phyloP scores from a whole-genome alignment of 2,797 vertebrate species.

The Anabacerthia variegaticeps region DNA sequence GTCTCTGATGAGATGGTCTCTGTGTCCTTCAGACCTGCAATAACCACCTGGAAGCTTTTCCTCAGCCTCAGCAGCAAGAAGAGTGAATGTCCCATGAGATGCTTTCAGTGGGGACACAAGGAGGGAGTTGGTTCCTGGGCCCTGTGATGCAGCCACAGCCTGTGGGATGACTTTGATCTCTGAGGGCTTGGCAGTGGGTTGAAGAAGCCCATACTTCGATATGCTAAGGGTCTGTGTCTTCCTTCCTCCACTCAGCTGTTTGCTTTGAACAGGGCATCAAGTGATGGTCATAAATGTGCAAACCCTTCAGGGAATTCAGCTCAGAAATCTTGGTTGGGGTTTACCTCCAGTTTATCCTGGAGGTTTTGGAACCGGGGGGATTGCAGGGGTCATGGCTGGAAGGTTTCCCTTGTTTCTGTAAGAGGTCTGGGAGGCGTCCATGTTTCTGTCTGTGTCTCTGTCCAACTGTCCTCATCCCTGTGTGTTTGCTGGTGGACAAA shows the following conservation, averaged over 20 bases:
- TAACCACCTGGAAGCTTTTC: neutral
- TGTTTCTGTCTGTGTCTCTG: neutral
- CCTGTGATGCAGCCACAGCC: neutral
- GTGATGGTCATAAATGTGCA: neutral
- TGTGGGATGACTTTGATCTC: neutral
- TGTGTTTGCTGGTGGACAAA: rapidly evolving
- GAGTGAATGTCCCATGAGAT: neutral
- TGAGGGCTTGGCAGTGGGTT: neutral
- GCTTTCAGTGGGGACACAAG: neutral
- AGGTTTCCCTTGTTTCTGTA: neutral
- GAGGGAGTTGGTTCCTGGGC: neutral
- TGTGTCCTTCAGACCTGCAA: neutral
- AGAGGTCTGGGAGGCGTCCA: rapidly evolving
- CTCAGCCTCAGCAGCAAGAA: neutral
- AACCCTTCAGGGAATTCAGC: neutral
- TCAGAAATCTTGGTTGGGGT: neutral
- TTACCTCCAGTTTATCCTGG: neutral
- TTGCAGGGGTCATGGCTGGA: neutral
- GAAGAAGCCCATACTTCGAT: neutral
- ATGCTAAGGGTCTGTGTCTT: neutral
- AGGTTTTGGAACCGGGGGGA: neutral
- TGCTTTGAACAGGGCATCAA: neutral
- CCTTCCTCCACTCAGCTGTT: neutral
- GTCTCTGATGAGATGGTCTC: neutral
- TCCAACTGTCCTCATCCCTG: neutral